Percentiles rank a stretch among this genome's conserved stretches.
phyloP scores from a whole-genome alignment of 2,113 vertebrate species.

The Platanista minor region DNA sequence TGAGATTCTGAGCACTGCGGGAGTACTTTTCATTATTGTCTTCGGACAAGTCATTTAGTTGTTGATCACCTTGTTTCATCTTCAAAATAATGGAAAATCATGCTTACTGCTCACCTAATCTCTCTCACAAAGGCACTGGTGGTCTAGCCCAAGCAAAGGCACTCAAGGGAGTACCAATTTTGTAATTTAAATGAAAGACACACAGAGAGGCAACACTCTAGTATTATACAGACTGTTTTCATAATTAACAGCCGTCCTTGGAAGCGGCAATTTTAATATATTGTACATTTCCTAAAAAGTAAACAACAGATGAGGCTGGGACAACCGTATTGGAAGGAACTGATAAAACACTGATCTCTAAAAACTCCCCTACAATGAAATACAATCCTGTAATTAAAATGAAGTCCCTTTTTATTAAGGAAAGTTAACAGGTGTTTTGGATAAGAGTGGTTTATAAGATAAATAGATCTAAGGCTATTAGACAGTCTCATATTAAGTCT shows the following conservation, averaged over 20 bases:
- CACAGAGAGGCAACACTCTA: neutral
- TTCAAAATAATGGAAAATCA: neutral
- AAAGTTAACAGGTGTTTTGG: conserved; percentile 13
- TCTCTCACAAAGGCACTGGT: neutral
- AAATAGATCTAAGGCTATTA: neutral
- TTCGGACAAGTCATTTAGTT: neutral
- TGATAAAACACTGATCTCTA: neutral
- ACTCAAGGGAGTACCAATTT: neutral
- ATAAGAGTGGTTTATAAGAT: neutral
- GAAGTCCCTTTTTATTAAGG: conserved; percentile 2
- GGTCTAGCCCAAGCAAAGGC: neutral
- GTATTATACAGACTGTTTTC: conserved; percentile 28
- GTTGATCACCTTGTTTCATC: neutral
- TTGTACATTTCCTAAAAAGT: neutral
- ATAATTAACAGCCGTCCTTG: conserved; percentile 27
- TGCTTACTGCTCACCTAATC: neutral
- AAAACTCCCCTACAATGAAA: neutral
- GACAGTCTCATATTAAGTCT: neutral
- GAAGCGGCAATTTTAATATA: conserved; percentile 29
- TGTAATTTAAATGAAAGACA: conserved; percentile 11
- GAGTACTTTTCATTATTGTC: neutral
- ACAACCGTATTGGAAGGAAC: neutral
- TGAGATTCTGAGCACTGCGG: neutral
- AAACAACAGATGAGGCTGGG: neutral
- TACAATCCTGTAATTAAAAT: conserved; percentile 5